A percentile compares a stretch with the other conserved stretches of the same genome.
Evolutionary conservation across 2,888 invertebrate species (phyloP).

Genomic region (Cyaniris semiargus): DNA sequence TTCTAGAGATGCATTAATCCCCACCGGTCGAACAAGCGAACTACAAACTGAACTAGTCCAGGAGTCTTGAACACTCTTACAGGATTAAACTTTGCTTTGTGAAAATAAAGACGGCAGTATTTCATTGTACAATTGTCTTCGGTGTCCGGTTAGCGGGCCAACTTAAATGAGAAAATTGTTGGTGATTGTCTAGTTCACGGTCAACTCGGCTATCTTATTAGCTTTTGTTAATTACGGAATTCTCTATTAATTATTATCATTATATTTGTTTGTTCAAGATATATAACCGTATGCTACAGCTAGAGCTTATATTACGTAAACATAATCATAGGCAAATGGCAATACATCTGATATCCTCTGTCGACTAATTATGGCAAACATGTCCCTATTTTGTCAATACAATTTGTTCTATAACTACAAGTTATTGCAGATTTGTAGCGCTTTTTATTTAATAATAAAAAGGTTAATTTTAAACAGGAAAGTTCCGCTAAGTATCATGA

Average conservation of each 20-base stretch:
- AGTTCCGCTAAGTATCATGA: background rate
- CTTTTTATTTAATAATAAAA: background rate
- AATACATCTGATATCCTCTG: too few relatives aligned
- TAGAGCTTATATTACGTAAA: too few relatives aligned
- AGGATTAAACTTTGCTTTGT: constrained; percentile 56
- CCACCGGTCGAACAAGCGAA: constrained; percentile 54
- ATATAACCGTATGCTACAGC: too few relatives aligned
- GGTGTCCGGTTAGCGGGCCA: constrained; percentile 49
- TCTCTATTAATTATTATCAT: too few relatives aligned
- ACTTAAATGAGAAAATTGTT: constrained; percentile 16
- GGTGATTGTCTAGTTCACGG: background rate
- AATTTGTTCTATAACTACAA: background rate
- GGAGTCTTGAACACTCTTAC: constrained; percentile 58
- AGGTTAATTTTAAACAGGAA: background rate
- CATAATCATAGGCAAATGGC: too few relatives aligned
- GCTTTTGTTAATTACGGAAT: background rate
- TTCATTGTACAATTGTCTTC: constrained; percentile 51
- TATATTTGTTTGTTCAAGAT: too few relatives aligned
- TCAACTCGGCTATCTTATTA: background rate
- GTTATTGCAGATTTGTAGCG: background rate
- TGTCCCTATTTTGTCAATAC: background rate
- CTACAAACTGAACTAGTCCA: constrained; percentile 64
- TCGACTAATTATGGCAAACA: background rate
- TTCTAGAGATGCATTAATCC: constrained; percentile 47
- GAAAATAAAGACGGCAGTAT: constrained; percentile 56